Conservation (phyloP, 1,140 invertebrate genomes). For the Lethrus apterus region DNA sequence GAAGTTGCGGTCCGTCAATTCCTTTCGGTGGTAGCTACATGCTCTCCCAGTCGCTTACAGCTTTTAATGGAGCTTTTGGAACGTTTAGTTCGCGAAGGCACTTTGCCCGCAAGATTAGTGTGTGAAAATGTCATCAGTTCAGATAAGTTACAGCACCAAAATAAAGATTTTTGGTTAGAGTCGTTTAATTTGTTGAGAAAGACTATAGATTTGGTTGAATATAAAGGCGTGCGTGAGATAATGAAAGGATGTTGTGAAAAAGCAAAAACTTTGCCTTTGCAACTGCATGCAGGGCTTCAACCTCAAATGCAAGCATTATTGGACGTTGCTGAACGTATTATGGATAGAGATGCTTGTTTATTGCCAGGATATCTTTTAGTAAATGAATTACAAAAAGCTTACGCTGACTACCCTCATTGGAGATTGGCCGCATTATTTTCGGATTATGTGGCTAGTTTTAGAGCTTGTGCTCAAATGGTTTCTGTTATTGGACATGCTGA, state of each 20-base stretch:
- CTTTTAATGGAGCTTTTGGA: slow-evolving; percentile 65
- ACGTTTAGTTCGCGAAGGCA: slow-evolving; percentile 59
- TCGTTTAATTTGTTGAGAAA: slow-evolving; percentile 78
- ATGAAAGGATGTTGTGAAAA: slow-evolving; percentile 90
- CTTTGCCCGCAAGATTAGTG: slow-evolving; percentile 62
- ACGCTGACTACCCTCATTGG: slow-evolving; percentile 87
- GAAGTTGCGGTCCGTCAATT: slow-evolving; percentile 65
- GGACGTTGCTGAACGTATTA: slow-evolving; percentile 78
- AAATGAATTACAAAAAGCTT: slow-evolving; percentile 86
- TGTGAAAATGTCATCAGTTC: slow-evolving; percentile 76
- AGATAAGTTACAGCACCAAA: slow-evolving; percentile 69
- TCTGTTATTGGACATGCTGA: slow-evolving; percentile 83
- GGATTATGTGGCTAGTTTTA: slow-evolving; percentile 86
- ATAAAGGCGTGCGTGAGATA: slow-evolving; percentile 88
- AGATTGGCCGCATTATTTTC: slow-evolving; percentile 78
- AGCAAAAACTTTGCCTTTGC: slow-evolving; percentile 66
- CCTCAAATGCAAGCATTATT: slow-evolving; percentile 74
- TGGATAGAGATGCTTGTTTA: slow-evolving; percentile 86
- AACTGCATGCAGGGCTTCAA: slow-evolving; percentile 67
- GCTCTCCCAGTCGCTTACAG: slow-evolving; percentile 63
- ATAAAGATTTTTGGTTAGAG: slow-evolving; percentile 80
- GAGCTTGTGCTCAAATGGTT: slow-evolving; percentile 89
- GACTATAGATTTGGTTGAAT: slow-evolving; percentile 86
- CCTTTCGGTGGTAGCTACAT: slow-evolving; percentile 58
- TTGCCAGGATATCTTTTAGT: slow-evolving; percentile 91